Percentiles rank a stretch among this genome's conserved stretches.
phyloP scores from a whole-genome alignment of 1,140 invertebrate species.

The Oedothorax gibbosus region DNA sequence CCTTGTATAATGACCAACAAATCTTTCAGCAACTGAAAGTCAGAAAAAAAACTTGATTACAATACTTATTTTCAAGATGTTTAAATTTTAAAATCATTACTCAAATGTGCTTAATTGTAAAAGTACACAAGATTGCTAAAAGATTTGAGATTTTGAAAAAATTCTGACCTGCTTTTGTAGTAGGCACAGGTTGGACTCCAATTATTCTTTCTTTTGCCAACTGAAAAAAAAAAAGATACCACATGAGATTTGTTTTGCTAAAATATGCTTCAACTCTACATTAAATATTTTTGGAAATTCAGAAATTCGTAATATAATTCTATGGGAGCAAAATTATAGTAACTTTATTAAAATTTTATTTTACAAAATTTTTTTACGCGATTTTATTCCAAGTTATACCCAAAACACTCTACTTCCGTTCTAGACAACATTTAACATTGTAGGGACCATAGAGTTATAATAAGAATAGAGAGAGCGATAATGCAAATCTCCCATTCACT shows the following conservation, averaged over 20 bases:
- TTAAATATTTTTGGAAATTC: neutral
- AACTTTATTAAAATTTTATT: no score
- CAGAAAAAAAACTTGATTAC: neutral
- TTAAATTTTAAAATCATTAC: neutral
- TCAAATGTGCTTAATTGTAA: no score
- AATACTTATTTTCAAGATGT: neutral
- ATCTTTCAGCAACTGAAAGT: constrained; percentile 40
- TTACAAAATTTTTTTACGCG: no score
- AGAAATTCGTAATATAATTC: neutral
- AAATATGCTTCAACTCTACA: no score
- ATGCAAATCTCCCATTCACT: no score
- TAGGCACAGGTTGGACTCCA: neutral
- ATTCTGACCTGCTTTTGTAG: constrained; percentile 22
- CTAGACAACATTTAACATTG: no score
- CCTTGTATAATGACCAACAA: constrained; percentile 50
- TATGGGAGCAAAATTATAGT: no score
- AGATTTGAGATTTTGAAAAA: neutral
- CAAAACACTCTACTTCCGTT: no score
- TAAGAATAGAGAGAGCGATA: no score
- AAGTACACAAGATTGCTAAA: neutral
- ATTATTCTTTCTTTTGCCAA: constrained; percentile 40
- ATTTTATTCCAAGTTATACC: no score
- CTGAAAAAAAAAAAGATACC: constrained; percentile 27
- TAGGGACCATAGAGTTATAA: no score
- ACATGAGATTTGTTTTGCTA: no score